phyloP scores from a whole-genome alignment of 2,113 vertebrate genomes.

The Hydrolagus affinis region DNA sequence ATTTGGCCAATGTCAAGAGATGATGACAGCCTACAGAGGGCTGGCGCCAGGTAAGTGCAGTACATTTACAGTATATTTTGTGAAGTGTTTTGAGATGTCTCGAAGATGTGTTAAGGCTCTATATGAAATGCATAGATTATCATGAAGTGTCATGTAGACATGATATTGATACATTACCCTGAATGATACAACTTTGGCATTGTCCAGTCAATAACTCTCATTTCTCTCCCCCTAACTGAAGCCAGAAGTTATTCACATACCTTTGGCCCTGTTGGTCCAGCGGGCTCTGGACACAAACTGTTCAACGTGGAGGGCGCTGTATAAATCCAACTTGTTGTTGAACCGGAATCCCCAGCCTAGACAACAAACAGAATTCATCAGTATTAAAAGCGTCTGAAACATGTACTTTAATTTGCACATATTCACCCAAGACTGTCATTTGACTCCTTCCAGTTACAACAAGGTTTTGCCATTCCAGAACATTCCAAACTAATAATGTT shows the following conservation, averaged over 20 bases:
- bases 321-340: no score
- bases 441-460: neutral
- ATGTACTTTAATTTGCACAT: neutral
- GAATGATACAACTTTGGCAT: neutral
- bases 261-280: constrained; percentile 11
- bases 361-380: neutral
- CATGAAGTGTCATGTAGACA: neutral
- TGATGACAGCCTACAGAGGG: no score
- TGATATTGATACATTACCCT: no score
- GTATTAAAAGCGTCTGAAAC: neutral
- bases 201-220: neutral
- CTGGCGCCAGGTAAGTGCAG: neutral
- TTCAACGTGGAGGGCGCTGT: no score
- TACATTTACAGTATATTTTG: no score
- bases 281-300: neutral
- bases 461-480: no score
- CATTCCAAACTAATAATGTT: neutral
- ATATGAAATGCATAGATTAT: no score
- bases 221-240: neutral
- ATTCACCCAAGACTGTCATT: neutral
- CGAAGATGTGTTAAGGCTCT: no score
- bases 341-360: neutral
- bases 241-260: neutral
- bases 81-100: no score
- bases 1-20: no score